Base-by-base conservation (phyloP, 2,888 invertebrate genomes). In the Cosmia trapezina region DNA sequence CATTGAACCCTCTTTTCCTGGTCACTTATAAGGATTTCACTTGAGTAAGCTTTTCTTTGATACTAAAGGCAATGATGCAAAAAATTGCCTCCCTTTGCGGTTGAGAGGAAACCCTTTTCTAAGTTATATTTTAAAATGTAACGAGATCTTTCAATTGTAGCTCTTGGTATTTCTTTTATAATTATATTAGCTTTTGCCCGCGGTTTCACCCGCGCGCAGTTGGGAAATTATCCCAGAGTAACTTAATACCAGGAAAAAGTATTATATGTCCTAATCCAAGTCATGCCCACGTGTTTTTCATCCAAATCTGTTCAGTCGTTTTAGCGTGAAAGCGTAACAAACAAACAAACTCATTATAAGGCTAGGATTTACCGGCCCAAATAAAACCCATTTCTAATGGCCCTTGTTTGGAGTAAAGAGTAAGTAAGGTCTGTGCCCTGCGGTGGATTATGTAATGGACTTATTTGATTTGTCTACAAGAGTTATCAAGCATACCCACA, bases 1-100 rank as follows among this genome's bases (percentile, higher is more conserved):
- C 22, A 47, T 62, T 77, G 66, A 66, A 80, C 77, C 77, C 75
- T 67, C 56, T 66, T 77, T 80, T 66, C 66, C 53, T 75, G 57
- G 57, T 75, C 75, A 80, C 62, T 77, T 74, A 80, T 53, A 62
- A 67, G 17, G 19, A 59, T 28, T 67, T 75, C 49, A 67, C 68
- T 80, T 67, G 53, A 80, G 53, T 66, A 63, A 66, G 53, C 81
- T 49, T 80, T 62, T 53, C 51, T 68, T 65, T 80, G 53, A 66
- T 28, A 33, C 4, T 56, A 11, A 37, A 47, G 28, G 60, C 45
- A 80, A 65, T 80, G 74, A 66, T 12, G 77, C 62, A 54, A 37
- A 62, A 65, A 56, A 45, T 75, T 80, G 43, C 19, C 33, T 12
- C 37, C 28, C 43, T 63, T 65, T 43, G 49, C 61, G 14, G 6